Conservation (phyloP, 2,797 vertebrate genomes). For the Rhinichthys osculus region DNA sequence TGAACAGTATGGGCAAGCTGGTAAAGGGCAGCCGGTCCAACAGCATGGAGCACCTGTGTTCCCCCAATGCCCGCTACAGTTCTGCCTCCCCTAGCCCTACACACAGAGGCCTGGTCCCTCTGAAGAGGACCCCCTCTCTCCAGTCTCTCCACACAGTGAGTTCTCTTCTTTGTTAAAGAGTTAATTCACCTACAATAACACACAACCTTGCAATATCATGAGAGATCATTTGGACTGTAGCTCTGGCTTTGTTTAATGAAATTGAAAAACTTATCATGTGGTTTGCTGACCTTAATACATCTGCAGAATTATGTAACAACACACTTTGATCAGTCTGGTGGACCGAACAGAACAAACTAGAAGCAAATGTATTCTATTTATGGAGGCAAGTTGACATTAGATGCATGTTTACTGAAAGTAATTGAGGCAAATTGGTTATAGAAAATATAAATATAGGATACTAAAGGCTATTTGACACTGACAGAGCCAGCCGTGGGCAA, state of each 20-base stretch:
- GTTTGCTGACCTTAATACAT: slow-evolving; percentile 8
- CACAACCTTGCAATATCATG: too few species aligned
- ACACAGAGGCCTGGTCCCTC: slow-evolving; percentile 69
- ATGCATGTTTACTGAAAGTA: background rate
- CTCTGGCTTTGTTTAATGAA: slow-evolving; percentile 33
- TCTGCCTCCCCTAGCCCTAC: slow-evolving; percentile 76
- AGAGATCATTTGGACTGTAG: slow-evolving; percentile 21
- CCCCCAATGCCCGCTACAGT: slow-evolving; percentile 63
- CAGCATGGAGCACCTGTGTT: slow-evolving; percentile 83
- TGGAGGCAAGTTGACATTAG: background rate
- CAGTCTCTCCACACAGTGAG: slow-evolving; percentile 79
- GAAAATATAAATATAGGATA: background rate
- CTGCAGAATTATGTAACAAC: slow-evolving; percentile 11
- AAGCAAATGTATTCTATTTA: background rate
- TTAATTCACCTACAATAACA: background rate
- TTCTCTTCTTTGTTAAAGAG: slow-evolving; percentile 20
- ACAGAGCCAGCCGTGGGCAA: background rate
- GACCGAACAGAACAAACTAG: background rate
- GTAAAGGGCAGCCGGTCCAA: slow-evolving; percentile 80
- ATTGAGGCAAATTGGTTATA: background rate
- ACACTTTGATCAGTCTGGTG: background rate
- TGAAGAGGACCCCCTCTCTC: slow-evolving; percentile 82
- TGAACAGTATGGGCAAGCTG: slow-evolving; percentile 80
- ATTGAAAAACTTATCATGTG: slow-evolving; percentile 14
- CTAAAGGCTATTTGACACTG: background rate